Evolutionary conservation across 2,888 invertebrate genomes (phyloP).

Genomic region (Caenorhabditis sp.): DNA sequence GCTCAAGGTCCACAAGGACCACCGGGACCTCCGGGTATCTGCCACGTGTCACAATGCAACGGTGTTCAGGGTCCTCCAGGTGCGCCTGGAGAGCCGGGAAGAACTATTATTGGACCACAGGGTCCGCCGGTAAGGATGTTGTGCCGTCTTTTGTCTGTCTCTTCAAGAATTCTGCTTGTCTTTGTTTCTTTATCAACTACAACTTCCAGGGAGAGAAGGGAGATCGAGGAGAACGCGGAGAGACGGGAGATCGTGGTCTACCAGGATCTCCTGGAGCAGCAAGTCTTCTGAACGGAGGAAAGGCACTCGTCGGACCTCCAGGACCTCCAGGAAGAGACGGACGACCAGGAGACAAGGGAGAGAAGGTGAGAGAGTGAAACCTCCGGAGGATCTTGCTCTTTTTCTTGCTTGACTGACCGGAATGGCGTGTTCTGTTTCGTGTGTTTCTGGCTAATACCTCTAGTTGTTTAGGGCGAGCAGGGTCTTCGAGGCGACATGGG

Average conservation of each 20-base stretch:
- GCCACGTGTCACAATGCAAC: slow-evolving; percentile 40
- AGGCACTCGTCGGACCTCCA: slow-evolving; percentile 74
- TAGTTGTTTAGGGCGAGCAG: slow-evolving; percentile 73
- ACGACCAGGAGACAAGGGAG: slow-evolving; percentile 78
- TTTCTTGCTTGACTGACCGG: slow-evolving; percentile 26
- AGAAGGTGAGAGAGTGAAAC: slow-evolving; percentile 72
- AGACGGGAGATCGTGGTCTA: slow-evolving; percentile 65
- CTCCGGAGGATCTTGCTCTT: background rate
- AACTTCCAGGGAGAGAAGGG: slow-evolving; percentile 82
- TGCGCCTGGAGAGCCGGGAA: slow-evolving; percentile 58
- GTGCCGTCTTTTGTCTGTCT: background rate
- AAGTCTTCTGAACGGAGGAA: slow-evolving; percentile 48
- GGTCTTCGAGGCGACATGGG: slow-evolving; percentile 77
- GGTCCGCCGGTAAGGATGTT: slow-evolving; percentile 67
- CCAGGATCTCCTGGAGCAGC: slow-evolving; percentile 67
- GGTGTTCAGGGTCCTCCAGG: slow-evolving; percentile 59
- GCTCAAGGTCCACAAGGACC: slow-evolving; percentile 53
- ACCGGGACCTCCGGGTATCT: slow-evolving; percentile 63
- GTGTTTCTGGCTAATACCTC: slow-evolving; percentile 45
- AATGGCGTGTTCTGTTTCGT: slow-evolving; percentile 37
- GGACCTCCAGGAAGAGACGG: slow-evolving; percentile 79
- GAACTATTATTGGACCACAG: slow-evolving; percentile 62
- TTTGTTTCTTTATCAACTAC: too few relatives aligned
- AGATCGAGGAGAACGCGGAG: slow-evolving; percentile 76
- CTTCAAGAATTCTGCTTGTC: too few relatives aligned